Percentiles rank a stretch among this genome's conserved stretches.
Conservation (phyloP, 2,888 invertebrate species). For the Cephus pygmeus region DNA sequence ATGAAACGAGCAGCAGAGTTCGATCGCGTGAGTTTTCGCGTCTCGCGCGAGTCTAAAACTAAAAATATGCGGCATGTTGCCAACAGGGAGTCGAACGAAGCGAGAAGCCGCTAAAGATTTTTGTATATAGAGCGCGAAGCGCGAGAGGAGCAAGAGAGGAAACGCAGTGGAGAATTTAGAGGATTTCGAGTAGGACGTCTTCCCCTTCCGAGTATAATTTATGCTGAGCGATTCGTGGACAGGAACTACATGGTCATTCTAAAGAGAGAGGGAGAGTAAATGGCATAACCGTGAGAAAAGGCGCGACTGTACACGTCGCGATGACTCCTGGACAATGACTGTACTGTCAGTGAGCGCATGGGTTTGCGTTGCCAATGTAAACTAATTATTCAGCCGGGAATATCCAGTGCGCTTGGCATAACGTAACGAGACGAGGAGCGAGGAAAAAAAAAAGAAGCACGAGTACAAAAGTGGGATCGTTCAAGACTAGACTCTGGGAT, state of each 20-base stretch:
- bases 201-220: constrained; percentile 40
- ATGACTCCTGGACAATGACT: background rate
- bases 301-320: background rate
- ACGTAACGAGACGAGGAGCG: background rate
- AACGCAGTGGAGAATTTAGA: background rate
- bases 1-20: background rate
- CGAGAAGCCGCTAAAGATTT: background rate
- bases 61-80: background rate
- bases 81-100: background rate
- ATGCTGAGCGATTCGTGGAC: constrained; percentile 48
- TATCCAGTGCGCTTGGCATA: background rate
- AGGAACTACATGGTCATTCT: background rate
- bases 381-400: background rate
- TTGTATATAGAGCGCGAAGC: background rate
- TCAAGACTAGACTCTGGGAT: background rate
- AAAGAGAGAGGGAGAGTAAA: background rate
- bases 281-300: background rate
- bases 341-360: background rate
- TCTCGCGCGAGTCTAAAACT: background rate
- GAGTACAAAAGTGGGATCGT: background rate
- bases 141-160: background rate
- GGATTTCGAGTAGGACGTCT: background rate
- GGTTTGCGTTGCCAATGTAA: background rate
- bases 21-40: background rate
- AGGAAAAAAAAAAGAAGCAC: too few species aligned